Conservation (phyloP, 2,888 invertebrate genomes). For the Megamerina dolium region DNA sequence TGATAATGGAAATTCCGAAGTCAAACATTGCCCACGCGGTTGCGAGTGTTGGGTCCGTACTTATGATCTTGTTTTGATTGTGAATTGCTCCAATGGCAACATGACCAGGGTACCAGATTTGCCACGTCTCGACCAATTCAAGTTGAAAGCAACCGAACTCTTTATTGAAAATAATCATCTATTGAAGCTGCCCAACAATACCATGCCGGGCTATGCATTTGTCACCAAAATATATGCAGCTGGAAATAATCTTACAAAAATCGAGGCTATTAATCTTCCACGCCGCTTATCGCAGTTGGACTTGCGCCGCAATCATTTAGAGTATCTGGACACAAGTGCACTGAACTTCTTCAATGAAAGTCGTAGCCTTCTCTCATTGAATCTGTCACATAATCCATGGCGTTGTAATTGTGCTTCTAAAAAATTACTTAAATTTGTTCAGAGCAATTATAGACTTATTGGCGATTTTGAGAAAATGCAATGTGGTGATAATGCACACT, state of each 20-base stretch:
- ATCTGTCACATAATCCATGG: constrained; percentile 64
- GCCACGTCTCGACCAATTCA: constrained; percentile 30
- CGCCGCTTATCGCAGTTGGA: constrained; percentile 51
- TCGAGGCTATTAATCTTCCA: constrained; percentile 49
- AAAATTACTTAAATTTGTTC: constrained; percentile 55
- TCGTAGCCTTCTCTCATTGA: constrained; percentile 51
- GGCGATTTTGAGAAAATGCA: constrained; percentile 35
- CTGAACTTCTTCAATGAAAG: constrained; percentile 49
- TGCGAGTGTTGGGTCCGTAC: constrained; percentile 54
- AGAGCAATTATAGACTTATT: constrained; percentile 44
- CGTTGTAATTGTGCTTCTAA: constrained; percentile 61
- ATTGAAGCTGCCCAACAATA: constrained; percentile 39
- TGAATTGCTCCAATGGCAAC: constrained; percentile 54
- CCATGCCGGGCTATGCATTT: constrained; percentile 48
- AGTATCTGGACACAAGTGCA: constrained; percentile 47
- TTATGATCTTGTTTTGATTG: constrained; percentile 49
- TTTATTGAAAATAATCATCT: constrained; percentile 50
- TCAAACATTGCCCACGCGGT: constrained; percentile 49
- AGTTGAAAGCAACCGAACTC: constrained; percentile 48
- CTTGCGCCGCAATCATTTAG: constrained; percentile 55
- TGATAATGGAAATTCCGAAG: constrained; percentile 31
- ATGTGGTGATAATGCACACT: constrained; percentile 29
- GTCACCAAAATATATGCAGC: constrained; percentile 52
- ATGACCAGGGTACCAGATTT: constrained; percentile 50
- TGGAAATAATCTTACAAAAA: constrained; percentile 50